These are phyloP conservation scores for Coptotermes formosanus DNA, from an alignment of 1,140 invertebrate genomes.

Conservation along the genomic window DNA sequence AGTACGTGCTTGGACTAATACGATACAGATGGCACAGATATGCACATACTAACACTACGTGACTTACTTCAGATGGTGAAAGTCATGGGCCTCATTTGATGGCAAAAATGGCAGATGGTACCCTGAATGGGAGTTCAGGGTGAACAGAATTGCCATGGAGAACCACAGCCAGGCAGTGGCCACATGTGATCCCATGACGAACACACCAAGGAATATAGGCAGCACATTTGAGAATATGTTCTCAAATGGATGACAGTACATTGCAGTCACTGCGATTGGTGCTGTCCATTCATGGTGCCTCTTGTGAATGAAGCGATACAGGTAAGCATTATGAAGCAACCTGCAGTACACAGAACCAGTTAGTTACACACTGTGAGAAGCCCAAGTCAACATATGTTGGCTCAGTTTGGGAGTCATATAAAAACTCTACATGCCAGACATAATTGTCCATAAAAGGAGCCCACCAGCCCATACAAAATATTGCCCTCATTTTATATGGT, in stretches of 20 bases:
- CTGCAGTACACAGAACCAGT: slow-evolving; percentile 51
- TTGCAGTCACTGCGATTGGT: slow-evolving; percentile 75
- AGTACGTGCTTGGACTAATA: too few species aligned
- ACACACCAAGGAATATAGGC: slow-evolving; percentile 76
- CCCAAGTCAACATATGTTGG: background rate
- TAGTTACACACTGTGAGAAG: background rate
- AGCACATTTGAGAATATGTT: slow-evolving; percentile 81
- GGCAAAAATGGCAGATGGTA: slow-evolving; percentile 88
- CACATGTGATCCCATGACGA: slow-evolving; percentile 78
- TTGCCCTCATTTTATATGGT: too few species aligned
- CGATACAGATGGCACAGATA: too few species aligned
- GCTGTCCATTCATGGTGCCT: slow-evolving; percentile 86
- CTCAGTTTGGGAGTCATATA: too few species aligned
- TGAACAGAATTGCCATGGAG: slow-evolving; percentile 72
- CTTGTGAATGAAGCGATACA: slow-evolving; percentile 86
- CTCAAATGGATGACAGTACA: slow-evolving; percentile 87
- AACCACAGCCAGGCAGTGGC: slow-evolving; percentile 84
- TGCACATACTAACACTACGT: too few species aligned
- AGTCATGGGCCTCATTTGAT: slow-evolving; percentile 89
- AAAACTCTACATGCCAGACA: too few species aligned
- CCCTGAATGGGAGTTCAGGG: slow-evolving; percentile 82
- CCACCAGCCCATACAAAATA: too few species aligned
- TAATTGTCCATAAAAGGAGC: too few species aligned
- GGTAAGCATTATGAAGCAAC: slow-evolving; percentile 67
- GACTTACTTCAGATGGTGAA: slow-evolving; percentile 82